Conservation (phyloP, 2,888 invertebrate species). For the Bhutanitis thaidina region DNA sequence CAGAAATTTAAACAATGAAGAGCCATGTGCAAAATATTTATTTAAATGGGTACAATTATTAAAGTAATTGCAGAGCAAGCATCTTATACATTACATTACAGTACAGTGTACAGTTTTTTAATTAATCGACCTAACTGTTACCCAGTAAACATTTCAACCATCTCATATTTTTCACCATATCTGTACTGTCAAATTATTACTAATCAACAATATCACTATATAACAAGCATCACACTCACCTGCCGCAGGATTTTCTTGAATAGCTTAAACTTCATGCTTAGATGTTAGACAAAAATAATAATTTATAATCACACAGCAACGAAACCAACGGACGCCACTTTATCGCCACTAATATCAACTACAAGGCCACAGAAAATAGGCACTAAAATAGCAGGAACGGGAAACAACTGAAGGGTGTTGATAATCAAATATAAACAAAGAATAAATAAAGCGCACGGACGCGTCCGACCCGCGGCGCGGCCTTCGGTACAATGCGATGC, state of each 20-base stretch:
- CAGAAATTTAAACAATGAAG: too few relatives aligned
- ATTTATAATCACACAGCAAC: not conserved
- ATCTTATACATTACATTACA: too few relatives aligned
- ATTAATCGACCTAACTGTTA: too few relatives aligned
- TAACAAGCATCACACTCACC: slow-evolving; percentile 39
- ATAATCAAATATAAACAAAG: slow-evolving; percentile 20
- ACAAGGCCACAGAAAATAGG: slow-evolving; percentile 42
- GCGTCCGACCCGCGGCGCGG: slow-evolving; percentile 21
- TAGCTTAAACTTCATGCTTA: slow-evolving; percentile 65
- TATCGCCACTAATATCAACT: slow-evolving; percentile 35
- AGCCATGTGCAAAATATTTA: too few relatives aligned
- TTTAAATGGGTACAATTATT: too few relatives aligned
- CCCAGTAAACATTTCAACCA: too few relatives aligned
- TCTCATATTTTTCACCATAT: too few relatives aligned
- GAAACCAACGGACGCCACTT: slow-evolving; percentile 6
- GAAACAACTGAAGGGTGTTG: slow-evolving; percentile 13
- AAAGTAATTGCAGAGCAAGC: too few relatives aligned
- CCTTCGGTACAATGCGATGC: slow-evolving; percentile 24
- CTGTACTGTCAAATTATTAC: too few relatives aligned
- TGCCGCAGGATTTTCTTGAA: slow-evolving; percentile 63
- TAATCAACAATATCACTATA: too few relatives aligned
- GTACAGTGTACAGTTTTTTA: too few relatives aligned
- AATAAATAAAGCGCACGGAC: slow-evolving; percentile 1
- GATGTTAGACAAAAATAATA: slow-evolving; percentile 6
- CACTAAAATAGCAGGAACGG: slow-evolving; percentile 26